These are phyloP conservation scores for Macaria notata DNA, from an alignment of 2,888 invertebrate genomes.

Conservation along the genomic window DNA sequence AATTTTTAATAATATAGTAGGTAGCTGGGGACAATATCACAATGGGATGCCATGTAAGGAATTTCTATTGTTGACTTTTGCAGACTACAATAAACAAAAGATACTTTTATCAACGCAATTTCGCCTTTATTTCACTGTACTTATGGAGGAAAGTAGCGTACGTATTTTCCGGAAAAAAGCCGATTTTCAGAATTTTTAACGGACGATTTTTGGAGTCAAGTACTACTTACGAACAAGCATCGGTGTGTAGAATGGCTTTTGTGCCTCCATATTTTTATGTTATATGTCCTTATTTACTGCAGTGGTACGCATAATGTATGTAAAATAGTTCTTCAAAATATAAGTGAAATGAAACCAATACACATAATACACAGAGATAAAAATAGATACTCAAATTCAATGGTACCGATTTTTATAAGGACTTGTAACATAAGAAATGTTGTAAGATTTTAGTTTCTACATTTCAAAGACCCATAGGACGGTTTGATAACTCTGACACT, in stretches of 20 bases:
- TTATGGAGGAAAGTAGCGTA: conserved; percentile 15
- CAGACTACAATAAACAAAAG: conserved; percentile 35
- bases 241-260: conserved; percentile 10
- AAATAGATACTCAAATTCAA: too few relatives aligned
- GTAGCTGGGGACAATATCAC: conserved; percentile 50
- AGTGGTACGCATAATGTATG: neutral
- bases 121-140: neutral
- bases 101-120: conserved; percentile 3
- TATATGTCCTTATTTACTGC: neutral
- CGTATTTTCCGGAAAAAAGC: neutral
- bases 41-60: conserved; percentile 53
- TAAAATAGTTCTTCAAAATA: too few relatives aligned
- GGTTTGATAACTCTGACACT: too few relatives aligned
- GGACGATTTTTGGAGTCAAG: conserved; percentile 19
- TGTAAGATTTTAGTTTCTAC: too few relatives aligned
- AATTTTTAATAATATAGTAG: conserved; percentile 64
- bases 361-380: too few relatives aligned
- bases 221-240: conserved; percentile 7
- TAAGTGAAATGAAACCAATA: too few relatives aligned
- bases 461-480: too few relatives aligned
- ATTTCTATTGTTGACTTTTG: conserved; percentile 59
- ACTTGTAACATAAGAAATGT: too few relatives aligned
- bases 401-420: too few relatives aligned
- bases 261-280: neutral
- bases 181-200: conserved; percentile 16